Base-by-base conservation (phyloP, 1,140 invertebrate genomes). In the Pentalonia nigronervosa region DNA sequence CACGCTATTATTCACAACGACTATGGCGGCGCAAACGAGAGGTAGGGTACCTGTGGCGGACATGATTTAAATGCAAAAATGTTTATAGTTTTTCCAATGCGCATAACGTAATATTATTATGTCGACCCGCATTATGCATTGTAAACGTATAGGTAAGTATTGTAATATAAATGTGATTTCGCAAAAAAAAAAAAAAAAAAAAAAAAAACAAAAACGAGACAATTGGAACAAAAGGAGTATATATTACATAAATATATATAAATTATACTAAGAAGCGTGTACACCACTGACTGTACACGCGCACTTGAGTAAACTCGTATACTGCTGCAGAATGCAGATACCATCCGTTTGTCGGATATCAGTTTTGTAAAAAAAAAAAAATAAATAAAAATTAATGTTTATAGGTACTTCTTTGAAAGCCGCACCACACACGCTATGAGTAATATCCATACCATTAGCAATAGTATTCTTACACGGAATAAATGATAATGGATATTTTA, bases 101-200 rank as follows among this genome's bases (percentile, higher is more conserved):
- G 21, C 48, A 56, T 53, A 89, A 89, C 30, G 60, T 76, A 76
- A 76, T n/a, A 67, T 67, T 67, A n/a, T 36, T 67, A 76, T 36
- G 87, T 88, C 34, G 87, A 88, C 87, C 87, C n/a, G 87, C n/a
- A 87, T 87, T 87, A 47, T 87, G 45, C 45, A 48, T 87, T 48
- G 30, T 48, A 86, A 83, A 8, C 36, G 76, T 86, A 45, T 47
- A 41, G 21, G 41, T 47, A 41, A 8, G 41, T 47, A 47, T 47
- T 86, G 36, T 86, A 47, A 86, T 47, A 17, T 47, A 86, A 86
- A 87, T 87, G 48, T 36, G n/a, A 89, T 89, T 53, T 89, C 47
- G 47, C 87, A 88, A 87, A 87, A 47, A 34, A 2, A 17, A 17
- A 87, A 87, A 2, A 17, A 17, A 87, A 87, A 87, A 47, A 48